A percentile compares a stretch with the other conserved stretches of the same genome.
These are phyloP conservation scores for Tribolium castaneum DNA, from an alignment of 1,140 invertebrate genomes.

Conservation along the genomic window DNA sequence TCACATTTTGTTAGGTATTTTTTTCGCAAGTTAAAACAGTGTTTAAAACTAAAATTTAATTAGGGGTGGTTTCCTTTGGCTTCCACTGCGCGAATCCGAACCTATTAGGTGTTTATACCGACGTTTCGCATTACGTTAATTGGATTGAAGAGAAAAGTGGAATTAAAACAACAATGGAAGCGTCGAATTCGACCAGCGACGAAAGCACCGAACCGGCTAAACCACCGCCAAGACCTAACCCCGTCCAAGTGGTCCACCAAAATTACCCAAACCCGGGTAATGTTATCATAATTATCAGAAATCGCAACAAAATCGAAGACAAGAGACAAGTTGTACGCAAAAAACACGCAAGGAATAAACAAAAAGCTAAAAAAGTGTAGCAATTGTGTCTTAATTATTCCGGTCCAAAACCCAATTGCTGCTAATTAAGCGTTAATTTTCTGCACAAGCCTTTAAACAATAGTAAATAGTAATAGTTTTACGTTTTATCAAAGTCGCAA, in stretches of 20 bases:
- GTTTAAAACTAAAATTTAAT: neutral
- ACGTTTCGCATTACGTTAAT: constrained; percentile 73
- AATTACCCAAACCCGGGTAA: neutral
- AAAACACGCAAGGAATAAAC: neutral
- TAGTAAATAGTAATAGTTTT: neutral
- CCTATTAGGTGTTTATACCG: constrained; percentile 74
- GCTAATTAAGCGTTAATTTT: too few relatives aligned
- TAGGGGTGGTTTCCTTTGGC: constrained; percentile 76
- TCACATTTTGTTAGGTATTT: constrained; percentile 54
- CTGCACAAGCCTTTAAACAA: neutral
- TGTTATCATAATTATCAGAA: neutral
- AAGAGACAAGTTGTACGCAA: neutral
- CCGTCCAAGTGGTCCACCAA: neutral
- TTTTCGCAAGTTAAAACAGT: too few relatives aligned
- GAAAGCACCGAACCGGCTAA: neutral
- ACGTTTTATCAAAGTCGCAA: neutral
- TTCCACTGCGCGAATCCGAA: constrained; percentile 68
- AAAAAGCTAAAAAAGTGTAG: neutral
- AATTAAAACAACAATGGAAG: neutral
- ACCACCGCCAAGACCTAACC: neutral
- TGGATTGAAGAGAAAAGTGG: constrained; percentile 71
- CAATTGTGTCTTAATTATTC: too few relatives aligned
- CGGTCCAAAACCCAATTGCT: too few relatives aligned
- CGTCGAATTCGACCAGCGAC: neutral
- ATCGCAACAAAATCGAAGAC: neutral